Evolutionary conservation across 1,140 invertebrate species (phyloP), one percentile per base, ranked within the genome.

Genomic region (Steinernema feltiae): DNA sequence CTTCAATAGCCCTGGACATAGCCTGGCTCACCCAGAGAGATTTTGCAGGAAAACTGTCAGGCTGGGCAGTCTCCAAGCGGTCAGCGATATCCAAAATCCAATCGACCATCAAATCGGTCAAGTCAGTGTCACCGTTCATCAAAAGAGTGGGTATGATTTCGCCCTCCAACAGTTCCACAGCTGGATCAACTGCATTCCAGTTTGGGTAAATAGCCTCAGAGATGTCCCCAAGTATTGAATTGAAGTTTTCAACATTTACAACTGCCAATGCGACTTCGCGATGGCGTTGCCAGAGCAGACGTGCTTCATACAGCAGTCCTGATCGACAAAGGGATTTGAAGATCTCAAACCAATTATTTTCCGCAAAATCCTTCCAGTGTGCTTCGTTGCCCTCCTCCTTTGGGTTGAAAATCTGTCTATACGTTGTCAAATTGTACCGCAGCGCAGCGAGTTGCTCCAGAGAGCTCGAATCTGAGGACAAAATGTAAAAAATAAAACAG

Each of bases 1-100:
- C 27, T 3, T 73, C 72, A 30, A 73, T 30, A 29, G 48, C n/a
- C 29, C 72, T 31, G n/a, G 32, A 31, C 32, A 73, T 70, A 29
- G 48, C 48, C n/a, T 30, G 32, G 29, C 72, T 48, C 21, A 32
- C 72, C 41, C 29, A 48, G 1, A 73, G 32, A 1, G 72, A 41
- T 30, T 73, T 73, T 3, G n/a, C 32, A 21, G 72, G 72, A 12
- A 73, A 73, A 1, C 46, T 30, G 24, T 41, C 32, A 3, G 72
- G 72, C 29, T 41, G 32, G 1, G 46, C 21, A 17, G 31, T 1
- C 32, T 73, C 72, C 17, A 73, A 30, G 1, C 24, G 17, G 17
- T 31, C 48, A 2, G 72, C 35, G 0, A 48, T 30, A 7, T 27
- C 32, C 7, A 32, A 2, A 27, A 27, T 24, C 21, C 41, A 73